Evolutionary conservation across 2,797 vertebrate species (phyloP).

Genomic region (Danio jaintianensis): DNA sequence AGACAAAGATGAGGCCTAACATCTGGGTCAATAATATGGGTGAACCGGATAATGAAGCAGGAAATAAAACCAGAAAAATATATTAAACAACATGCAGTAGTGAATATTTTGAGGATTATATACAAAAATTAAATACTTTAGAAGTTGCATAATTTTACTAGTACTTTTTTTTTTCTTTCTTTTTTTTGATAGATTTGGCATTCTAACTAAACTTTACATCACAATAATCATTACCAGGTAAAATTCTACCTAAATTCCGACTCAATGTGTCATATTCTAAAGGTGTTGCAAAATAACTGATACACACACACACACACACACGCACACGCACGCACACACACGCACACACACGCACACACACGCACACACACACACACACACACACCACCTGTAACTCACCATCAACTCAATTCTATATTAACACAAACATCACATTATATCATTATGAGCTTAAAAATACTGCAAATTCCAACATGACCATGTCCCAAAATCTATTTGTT

Average conservation of each 20-base stretch:
- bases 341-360: no score
- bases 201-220: neutral
- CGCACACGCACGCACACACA: no score
- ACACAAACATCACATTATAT: neutral
- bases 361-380: no score
- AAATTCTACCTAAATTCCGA: no score
- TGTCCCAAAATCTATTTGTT: neutral
- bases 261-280: neutral
- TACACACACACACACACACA: neutral
- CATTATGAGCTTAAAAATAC: neutral
- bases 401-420: no score
- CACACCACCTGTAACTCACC: no score
- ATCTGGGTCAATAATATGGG: neutral
- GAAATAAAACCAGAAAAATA: neutral
- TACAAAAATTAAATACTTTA: neutral
- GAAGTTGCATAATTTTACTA: neutral
- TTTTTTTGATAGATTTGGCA: neutral
- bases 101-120: neutral
- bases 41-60: neutral
- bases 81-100: neutral
- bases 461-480: neutral
- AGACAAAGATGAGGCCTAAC: slow-evolving; percentile 34
- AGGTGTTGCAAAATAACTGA: neutral
- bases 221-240: no score
- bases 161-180: neutral